Evolutionary conservation across 2,113 vertebrate genomes (phyloP).

Genomic region (Sigmodon hispidus): DNA sequence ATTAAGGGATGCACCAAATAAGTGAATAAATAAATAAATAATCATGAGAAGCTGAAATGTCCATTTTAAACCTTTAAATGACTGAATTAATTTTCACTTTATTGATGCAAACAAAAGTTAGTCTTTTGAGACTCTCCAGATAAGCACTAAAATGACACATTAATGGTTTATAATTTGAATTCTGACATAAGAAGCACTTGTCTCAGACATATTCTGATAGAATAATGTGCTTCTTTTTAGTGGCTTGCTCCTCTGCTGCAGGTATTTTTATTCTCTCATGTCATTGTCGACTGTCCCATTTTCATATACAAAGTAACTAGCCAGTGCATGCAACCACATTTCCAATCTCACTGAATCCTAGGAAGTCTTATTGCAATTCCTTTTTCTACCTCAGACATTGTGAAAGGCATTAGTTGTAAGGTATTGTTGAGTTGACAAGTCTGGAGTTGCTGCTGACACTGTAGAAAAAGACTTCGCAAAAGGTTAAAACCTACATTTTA

Average conservation of each 20-base stretch:
- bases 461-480: slow-evolving; percentile 83
- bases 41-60: not conserved
- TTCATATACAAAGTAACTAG: slow-evolving; percentile 72
- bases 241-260: slow-evolving; percentile 23
- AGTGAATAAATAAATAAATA: slow-evolving; percentile 25
- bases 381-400: slow-evolving; percentile 70
- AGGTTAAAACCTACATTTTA: slow-evolving; percentile 85
- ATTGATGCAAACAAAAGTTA: slow-evolving; percentile 50
- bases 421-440: slow-evolving; percentile 84
- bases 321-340: slow-evolving; percentile 68
- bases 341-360: slow-evolving; percentile 65
- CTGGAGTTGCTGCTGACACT: slow-evolving; percentile 83
- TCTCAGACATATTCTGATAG: not conserved
- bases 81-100: slow-evolving; percentile 44
- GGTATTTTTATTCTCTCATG: not conserved
- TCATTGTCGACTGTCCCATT: slow-evolving; percentile 48
- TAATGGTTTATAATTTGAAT: slow-evolving; percentile 62
- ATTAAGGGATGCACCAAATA: not conserved
- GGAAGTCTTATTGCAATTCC: slow-evolving; percentile 69
- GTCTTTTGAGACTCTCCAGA: slow-evolving; percentile 9
- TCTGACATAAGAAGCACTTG: not conserved
- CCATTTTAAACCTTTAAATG: slow-evolving; percentile 20
- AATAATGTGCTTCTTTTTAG: slow-evolving; percentile 17
- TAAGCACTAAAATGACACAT: slow-evolving; percentile 19
- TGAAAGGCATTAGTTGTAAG: slow-evolving; percentile 81